These are phyloP conservation scores for Theocolax elegans DNA, from an alignment of 1,140 invertebrate genomes.

Conservation along the genomic window DNA sequence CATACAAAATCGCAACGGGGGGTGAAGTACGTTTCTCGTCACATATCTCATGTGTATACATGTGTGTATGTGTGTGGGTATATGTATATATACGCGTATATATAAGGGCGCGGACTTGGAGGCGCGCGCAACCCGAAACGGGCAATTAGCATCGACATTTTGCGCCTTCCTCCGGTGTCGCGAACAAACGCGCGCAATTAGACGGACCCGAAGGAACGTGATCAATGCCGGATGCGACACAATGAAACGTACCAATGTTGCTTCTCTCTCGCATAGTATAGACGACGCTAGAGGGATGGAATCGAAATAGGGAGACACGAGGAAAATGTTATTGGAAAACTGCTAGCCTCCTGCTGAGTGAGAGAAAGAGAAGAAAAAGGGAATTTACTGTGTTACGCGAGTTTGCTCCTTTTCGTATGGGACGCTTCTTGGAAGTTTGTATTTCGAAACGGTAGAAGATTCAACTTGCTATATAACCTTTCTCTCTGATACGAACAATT, in stretches of 20 bases:
- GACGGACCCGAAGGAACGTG: slow-evolving; percentile 37
- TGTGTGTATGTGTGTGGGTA: too few relatives aligned
- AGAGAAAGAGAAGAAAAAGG: not conserved
- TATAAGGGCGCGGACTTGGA: slow-evolving; percentile 10
- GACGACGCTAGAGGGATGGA: not conserved
- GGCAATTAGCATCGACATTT: slow-evolving; percentile 42
- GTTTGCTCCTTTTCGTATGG: too few relatives aligned
- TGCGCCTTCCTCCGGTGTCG: slow-evolving; percentile 13
- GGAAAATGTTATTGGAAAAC: slow-evolving; percentile 33
- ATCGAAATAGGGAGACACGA: slow-evolving; percentile 14
- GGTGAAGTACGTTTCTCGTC: not conserved
- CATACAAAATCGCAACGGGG: not conserved
- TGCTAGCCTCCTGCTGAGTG: not conserved
- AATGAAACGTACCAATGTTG: slow-evolving; percentile 10
- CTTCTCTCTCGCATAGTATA: too few relatives aligned
- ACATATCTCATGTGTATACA: not conserved
- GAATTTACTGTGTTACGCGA: too few relatives aligned
- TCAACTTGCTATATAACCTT: too few relatives aligned
- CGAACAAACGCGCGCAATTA: slow-evolving; percentile 42
- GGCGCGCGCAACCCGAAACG: slow-evolving; percentile 25
- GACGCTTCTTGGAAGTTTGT: too few relatives aligned
- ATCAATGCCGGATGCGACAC: slow-evolving; percentile 40
- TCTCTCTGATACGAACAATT: too few relatives aligned
- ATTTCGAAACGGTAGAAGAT: too few relatives aligned
- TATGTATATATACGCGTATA: too few relatives aligned